Base-by-base conservation (phyloP, 2,113 vertebrate species). In the Heterotilapia buettikoferi region DNA sequence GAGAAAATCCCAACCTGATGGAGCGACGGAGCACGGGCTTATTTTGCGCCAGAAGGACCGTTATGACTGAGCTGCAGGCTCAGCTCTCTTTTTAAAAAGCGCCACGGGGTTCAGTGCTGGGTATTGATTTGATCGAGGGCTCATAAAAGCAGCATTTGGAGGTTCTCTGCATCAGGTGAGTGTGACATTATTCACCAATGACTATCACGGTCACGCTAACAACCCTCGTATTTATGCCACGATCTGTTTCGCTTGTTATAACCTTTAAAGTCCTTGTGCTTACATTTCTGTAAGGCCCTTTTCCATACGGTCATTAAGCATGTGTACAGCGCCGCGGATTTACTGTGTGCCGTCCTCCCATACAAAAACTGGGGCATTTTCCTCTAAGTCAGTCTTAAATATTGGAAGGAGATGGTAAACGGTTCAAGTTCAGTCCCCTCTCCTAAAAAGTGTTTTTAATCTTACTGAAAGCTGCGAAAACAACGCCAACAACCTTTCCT, bases 141-240 rank as follows among this genome's bases (percentile, higher is more conserved):
- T 8, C 9, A 9, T 43, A 13, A 21, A 29, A 47, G 79, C 84
- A 63, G 33, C 83, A 47, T 63, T 79, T 24, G 68, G 53, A 86
- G 78, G 78, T 38, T 61, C 26, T 68, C 87, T 40, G 89, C 91
- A 92, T 86, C 94, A 93, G 94, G 93, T 94, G 90, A 94, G 92
- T 88, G 82, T 2, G 40, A 76, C 24, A 76, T 47, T 47, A 76
- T 76, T 76, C 24, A 76, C 68, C 14, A 19, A 7, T 29, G 21
- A 45, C 21, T 47, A 47, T 18, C 24, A 73, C 21, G 40, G 40
- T 45, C 21, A 73, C 68, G 21, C 13, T 18, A 73, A 45, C 68
- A 45, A 29, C 24, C 40, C 71, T 18, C 6, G 36, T 61, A 52
- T 86, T 47, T 83, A 38, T 86, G 21, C 10, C 36, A 73, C 66